Evolutionary conservation across 2,113 vertebrate species (phyloP).

Genomic region (Bubo scandiacus): DNA sequence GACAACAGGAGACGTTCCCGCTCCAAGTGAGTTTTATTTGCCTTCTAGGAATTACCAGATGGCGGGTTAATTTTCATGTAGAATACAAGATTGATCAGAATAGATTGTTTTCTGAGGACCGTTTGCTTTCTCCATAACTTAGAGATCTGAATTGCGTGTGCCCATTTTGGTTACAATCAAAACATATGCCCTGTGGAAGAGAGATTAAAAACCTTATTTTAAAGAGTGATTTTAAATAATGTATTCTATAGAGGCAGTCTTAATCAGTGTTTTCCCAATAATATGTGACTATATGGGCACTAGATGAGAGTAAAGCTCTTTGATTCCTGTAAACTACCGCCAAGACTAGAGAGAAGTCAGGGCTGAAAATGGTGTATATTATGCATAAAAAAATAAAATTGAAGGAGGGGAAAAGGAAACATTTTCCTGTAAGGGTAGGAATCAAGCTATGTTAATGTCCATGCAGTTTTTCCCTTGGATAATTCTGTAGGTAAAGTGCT

Average conservation of each 20-base stretch:
- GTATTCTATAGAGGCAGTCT: neutral
- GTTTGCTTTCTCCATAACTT: neutral
- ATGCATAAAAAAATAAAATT: neutral
- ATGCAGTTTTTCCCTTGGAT: neutral
- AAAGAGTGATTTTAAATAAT: neutral
- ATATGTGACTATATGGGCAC: too few species aligned
- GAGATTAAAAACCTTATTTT: neutral
- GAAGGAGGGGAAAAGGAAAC: neutral
- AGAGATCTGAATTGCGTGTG: neutral
- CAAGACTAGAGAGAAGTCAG: neutral
- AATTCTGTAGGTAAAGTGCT: neutral
- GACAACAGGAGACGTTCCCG: slow-evolving; percentile 92
- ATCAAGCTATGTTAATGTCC: neutral
- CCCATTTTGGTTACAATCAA: neutral
- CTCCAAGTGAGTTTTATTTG: slow-evolving; percentile 81
- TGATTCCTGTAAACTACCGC: neutral
- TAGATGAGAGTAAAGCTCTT: neutral
- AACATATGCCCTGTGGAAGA: fast-evolving
- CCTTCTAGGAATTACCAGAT: neutral
- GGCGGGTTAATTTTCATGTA: neutral
- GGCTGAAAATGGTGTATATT: neutral
- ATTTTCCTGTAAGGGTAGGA: neutral
- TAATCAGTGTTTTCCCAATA: neutral
- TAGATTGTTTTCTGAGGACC: neutral
- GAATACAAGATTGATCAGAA: neutral